Base-by-base conservation (phyloP, 2,888 invertebrate genomes). In the Sepiola atlantica region DNA sequence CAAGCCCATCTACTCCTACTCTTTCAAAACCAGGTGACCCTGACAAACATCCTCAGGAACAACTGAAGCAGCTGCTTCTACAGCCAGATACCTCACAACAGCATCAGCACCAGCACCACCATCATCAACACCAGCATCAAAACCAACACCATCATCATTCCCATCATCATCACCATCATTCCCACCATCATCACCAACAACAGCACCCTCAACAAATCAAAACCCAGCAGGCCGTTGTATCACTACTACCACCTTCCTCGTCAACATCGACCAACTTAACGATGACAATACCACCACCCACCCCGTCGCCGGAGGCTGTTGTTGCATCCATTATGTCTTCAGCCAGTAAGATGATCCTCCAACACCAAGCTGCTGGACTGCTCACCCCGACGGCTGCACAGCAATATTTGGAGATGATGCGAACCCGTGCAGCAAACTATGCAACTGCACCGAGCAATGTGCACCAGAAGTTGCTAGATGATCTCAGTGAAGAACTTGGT, bases 401-500 rank as follows among this genome's bases (percentile, higher is more conserved):
- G 32, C 92, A 92, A 32, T 92, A 92, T 55, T 92, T 92, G 92
- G 92, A 92, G 18, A 92, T 92, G 92, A 92, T 92, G 92, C 92
- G 92, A 55, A 92, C 92, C 45, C 92, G 92, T 55, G 92, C 92
- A 92, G 55, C 92, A 92, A 92, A 92, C 55, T 92, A 92, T 55
- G 92, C 92, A n/a, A 55, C 93, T 18, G 90, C 94, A 90, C 61
- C 93, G n/a, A 93, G 35, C 12, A 55, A 35, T 24, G 93, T 94
- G 55, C 94, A 24, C 35, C 94, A 35, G 94, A 55, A 45, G 94
- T 94, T 24, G 92, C 94, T 92, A 54, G 94, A 94, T 92, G 96
- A 95, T 54, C 92, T 94, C 35, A 94, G 94, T 55, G 96, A 96
- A 94, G 96, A 96, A 54, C 94, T 96, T 32, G 96, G 96, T 4